Evolutionary conservation across 2,113 vertebrate genomes (phyloP).

Genomic region (Poeciliopsis prolifica): DNA sequence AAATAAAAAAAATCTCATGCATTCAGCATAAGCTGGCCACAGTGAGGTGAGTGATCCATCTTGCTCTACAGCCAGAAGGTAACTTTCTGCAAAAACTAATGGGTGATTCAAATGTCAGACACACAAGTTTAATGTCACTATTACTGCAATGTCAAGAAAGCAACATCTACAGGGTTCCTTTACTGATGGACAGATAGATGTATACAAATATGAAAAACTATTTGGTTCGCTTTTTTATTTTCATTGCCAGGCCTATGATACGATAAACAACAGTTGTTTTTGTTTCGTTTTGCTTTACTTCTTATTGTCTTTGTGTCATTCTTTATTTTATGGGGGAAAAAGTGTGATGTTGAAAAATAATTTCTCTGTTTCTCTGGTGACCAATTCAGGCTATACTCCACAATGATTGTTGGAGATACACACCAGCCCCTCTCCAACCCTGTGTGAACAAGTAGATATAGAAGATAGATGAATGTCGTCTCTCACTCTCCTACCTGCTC

Average conservation of each 20-base stretch:
- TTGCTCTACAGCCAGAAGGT: neutral
- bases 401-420: no score
- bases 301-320: no score
- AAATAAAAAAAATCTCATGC: no score
- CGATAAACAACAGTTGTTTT: neutral
- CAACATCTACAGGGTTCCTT: neutral
- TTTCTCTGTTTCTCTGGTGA: no score
- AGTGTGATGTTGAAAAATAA: no score
- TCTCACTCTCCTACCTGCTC: neutral
- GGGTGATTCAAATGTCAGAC: constrained; percentile 55
- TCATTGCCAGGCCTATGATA: neutral
- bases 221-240: no score
- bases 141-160: constrained; percentile 52
- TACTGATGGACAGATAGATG: neutral
- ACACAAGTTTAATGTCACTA: constrained; percentile 35
- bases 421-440: no score
- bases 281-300: no score
- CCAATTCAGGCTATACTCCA: no score
- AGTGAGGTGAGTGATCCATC: constrained; percentile 22
- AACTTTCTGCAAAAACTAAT: constrained; percentile 40
- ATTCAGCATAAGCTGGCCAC: neutral
- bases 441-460: no score
- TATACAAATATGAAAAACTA: neutral
- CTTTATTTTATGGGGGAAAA: no score
- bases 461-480: neutral